Base-by-base conservation (phyloP, 2,888 invertebrate species). In the Stictocephala bisonia region DNA sequence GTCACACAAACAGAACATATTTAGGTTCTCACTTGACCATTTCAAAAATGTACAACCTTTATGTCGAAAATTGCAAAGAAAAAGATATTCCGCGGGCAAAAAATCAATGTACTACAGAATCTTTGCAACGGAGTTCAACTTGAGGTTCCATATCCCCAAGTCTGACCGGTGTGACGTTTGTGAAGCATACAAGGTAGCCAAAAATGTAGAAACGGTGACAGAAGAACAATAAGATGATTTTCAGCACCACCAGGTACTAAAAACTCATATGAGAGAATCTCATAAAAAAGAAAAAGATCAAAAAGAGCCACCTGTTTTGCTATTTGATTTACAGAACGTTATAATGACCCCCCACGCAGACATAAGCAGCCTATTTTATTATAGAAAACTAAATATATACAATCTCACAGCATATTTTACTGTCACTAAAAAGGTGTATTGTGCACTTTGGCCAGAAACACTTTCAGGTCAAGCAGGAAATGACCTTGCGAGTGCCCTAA, bases 271-370 rank as follows among this genome's bases (percentile, higher is more conserved):
- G 69, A 20, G 69, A 69, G 35, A 71, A 9, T n/a, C n/a, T n/a
- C n/a, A n/a, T n/a, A n/a, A n/a, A n/a, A n/a, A n/a, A n/a, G n/a
- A n/a, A n/a, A 44, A 66, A 66, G 44, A 41, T n/a, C 15, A 35
- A 51, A 53, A 51, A 24, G 22, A 70, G 2, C 0, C 41, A 3
- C 71, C 71, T 48, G 31, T 64, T 1, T 40, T 60, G 20, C 40
- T 60, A 1, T 73, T 73, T 69, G 69, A 73, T 26, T 18, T 73
- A 11, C 3, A 73, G 31, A 73, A 73, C 35, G 68, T 69, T 1
- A 69, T 73, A 11, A 2, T 50, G n/a, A 50, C 24, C 3, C 73
- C 73, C 1, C 31, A 50, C 15, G 58, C 72, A 26, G 15, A 72
- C 27, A 56, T 72, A 15, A 72, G 67, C 9, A 44, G 20, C 6